These are phyloP conservation scores for Platorchestia sp. DNA, from an alignment of 1,140 invertebrate genomes.

Conservation along the genomic window DNA sequence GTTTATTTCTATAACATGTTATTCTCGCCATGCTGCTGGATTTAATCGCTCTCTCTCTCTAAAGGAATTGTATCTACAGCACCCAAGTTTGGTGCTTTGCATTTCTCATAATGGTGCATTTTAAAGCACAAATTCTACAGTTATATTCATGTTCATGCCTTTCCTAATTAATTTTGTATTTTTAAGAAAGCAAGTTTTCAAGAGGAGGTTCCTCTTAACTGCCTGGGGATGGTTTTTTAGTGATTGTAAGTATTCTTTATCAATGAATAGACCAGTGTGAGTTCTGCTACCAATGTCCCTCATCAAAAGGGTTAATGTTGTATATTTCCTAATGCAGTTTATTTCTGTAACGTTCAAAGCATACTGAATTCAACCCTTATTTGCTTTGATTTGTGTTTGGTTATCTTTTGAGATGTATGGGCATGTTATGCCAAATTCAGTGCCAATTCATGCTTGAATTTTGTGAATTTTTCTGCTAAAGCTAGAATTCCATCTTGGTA, in stretches of 20 bases:
- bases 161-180: not conserved
- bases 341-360: too few relatives aligned
- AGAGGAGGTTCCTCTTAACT: not conserved
- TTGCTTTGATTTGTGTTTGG: too few relatives aligned
- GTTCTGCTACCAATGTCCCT: not conserved
- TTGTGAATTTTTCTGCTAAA: too few relatives aligned
- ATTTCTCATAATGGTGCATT: not conserved
- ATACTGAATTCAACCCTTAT: too few relatives aligned
- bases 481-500: too few relatives aligned
- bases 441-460: too few relatives aligned
- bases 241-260: not conserved
- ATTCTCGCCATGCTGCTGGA: constrained; percentile 18
- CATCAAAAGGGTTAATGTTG: not conserved
- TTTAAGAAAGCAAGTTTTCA: not conserved
- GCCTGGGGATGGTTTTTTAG: not conserved
- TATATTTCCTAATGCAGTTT: not conserved
- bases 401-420: too few relatives aligned
- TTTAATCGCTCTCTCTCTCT: not conserved
- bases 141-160: not conserved
- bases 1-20: constrained; percentile 35
- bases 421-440: too few relatives aligned
- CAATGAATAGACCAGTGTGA: too few relatives aligned
- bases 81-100: not conserved
- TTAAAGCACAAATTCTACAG: not conserved
- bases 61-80: constrained; percentile 11